Evolutionary conservation across 1,140 invertebrate species (phyloP).

Genomic region (Heterodera carotae): DNA sequence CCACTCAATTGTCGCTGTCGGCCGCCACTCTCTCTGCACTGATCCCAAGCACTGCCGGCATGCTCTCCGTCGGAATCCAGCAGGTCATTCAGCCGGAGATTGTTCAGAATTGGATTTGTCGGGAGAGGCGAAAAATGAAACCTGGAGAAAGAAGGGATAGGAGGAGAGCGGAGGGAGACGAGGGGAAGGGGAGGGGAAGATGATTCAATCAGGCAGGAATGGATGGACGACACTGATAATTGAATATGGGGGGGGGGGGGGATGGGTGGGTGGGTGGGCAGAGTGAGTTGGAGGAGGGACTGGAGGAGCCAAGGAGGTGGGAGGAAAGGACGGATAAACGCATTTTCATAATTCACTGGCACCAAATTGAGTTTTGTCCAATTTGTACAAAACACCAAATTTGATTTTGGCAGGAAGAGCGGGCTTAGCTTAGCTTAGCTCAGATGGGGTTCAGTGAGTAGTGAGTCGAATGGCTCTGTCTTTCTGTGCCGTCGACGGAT

Average conservation of each 20-base stretch:
- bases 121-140: slow-evolving; percentile 2
- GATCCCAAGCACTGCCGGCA: slow-evolving; percentile 22
- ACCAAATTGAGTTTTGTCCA: slow-evolving; percentile 35
- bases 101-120: slow-evolving; percentile 3
- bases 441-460: neutral
- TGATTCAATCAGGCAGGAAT: slow-evolving; percentile 27
- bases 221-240: slow-evolving; percentile 25
- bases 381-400: slow-evolving; percentile 37
- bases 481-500: neutral
- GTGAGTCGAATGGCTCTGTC: too few relatives aligned
- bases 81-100: slow-evolving; percentile 15
- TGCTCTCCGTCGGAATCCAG: slow-evolving; percentile 26
- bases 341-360: slow-evolving; percentile 37
- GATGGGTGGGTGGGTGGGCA: neutral
- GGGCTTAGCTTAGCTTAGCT: neutral
- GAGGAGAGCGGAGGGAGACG: neutral
- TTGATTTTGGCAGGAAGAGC: slow-evolving; percentile 24
- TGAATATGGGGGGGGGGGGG: slow-evolving; percentile 20
- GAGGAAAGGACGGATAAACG: slow-evolving; percentile 18
- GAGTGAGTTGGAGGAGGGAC: slow-evolving; percentile 7
- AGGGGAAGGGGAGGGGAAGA: neutral
- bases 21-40: slow-evolving; percentile 13
- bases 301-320: neutral
- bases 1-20: slow-evolving; percentile 13
- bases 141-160: slow-evolving; percentile 15